Base-by-base conservation (phyloP, 64 coral and sea anemone genomes). In the Stylophora pistillata region DNA sequence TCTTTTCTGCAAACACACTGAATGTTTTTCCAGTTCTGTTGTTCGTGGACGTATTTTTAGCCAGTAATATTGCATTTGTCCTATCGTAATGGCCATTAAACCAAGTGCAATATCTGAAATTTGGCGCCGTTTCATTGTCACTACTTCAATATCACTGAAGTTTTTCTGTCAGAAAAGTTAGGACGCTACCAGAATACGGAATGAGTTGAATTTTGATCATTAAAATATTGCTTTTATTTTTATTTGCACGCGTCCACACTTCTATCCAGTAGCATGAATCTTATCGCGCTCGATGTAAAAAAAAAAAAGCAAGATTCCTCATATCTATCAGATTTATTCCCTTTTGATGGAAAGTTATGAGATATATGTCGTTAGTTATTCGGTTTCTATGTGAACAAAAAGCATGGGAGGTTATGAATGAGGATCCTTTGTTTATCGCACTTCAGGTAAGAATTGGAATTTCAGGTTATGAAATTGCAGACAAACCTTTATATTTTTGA, bases 161-260 rank as follows among this genome's bases (percentile, higher is more conserved):
- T 26, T 53, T 70, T 26, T 69, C 80, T 69, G 65, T 53, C 31
- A 68, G 62, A 23, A 37, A 62, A 84, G n/a, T 14, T 21, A 6
- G 59, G 60, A 84, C 62, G 10, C 80, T 29, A 69, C 33, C 65
- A 55, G 80, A 84, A 84, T 84, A 53, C 62, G 15, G 53, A 84
- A 84, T 70, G 61, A 84, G 60, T 30, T 53, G 12, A 18, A 84
- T 84, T 13, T 15, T n/a, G 65, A 70, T 47, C 62, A 28, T 63
- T 17, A 4, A 47, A 14, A 84, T 84, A 70, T 84, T 84, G 80
- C 1, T 68, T 9, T 52, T 68, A 63, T 53, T 84, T 69, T 7
- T 47, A 47, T 70, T 25, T 55, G 32, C 60, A 53, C 41, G 77
- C 23, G 3, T 14, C 17, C 14, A 26, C 10, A 79, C 31, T 79